Base-by-base conservation (phyloP, 2,888 invertebrate species). In the Metopia argyrocephala region DNA sequence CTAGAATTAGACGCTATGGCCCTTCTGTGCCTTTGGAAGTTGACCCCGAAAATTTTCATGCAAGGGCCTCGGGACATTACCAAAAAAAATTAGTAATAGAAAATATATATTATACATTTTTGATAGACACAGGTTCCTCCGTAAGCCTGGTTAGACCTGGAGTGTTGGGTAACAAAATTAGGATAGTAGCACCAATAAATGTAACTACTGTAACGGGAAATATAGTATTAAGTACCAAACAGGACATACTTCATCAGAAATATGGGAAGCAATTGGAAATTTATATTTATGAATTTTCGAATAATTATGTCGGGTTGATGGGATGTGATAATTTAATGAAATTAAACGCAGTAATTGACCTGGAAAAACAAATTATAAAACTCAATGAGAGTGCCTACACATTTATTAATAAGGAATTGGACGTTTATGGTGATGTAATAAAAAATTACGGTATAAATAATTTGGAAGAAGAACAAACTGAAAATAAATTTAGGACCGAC, bases 371-470 rank as follows among this genome's bases (percentile, higher is more conserved):
- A 25, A 69, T 18, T 23, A 62, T 68, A 46, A n/a, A 21, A 15
- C 28, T 71, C 15, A 78, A 62, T 31, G 46, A 46, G 20, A 56
- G 48, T 25, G 3, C 25, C 12, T 70, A 75, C 61, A 50, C 69
- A 18, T 59, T 64, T 84, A 25, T 85, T 87, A 4, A 82, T 68
- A 20, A 85, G 86, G 5, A 85, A 86, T 18, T 71, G 87, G 28
- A 54, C 20, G 66, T 21, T 15, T 45, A 56, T 31, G 46, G 57
- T 27, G 27, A 56, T 54, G 21, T 54, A 45, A 6, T 52, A 46
- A 57, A 23, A 9, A 48, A 69, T 38, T 48, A 7, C 48, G 38
- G 45, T 23, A 48, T 69, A 57, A 31, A 57, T 28, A 28, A 57
- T 9, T 18, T 61, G 18, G 57, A 57, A 57, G 21, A 21, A 21